These are phyloP conservation scores for Triops longicaudatus DNA, from an alignment of 1,140 invertebrate species.

Conservation along the genomic window DNA sequence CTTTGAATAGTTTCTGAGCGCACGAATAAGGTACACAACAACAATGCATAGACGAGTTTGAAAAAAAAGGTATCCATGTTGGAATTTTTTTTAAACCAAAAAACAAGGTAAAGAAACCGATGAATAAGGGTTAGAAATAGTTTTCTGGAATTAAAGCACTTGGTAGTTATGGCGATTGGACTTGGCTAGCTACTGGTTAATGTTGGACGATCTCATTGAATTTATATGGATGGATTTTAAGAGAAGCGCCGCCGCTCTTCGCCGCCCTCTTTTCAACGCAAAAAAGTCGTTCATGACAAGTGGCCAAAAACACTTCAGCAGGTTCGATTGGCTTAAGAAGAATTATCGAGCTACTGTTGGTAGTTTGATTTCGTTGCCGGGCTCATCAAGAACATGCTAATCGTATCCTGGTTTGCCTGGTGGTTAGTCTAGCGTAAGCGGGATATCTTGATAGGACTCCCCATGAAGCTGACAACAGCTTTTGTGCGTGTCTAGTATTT, in stretches of 20 bases:
- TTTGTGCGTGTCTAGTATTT: neutral
- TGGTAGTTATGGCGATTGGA: neutral
- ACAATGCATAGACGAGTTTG: too few species aligned
- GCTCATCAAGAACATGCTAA: conserved; percentile 13
- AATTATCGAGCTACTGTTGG: neutral
- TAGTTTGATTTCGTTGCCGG: neutral
- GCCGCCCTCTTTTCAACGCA: neutral
- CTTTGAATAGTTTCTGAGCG: too few species aligned
- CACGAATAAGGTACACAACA: too few species aligned
- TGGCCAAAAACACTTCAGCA: neutral
- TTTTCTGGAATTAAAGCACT: neutral
- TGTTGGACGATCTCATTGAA: neutral
- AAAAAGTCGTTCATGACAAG: neutral
- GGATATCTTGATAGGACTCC: conserved; percentile 2
- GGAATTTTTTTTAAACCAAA: too few species aligned
- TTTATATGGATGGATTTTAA: conserved; percentile 14
- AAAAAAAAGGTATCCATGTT: too few species aligned
- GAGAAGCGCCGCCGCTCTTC: neutral
- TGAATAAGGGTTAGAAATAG: neutral
- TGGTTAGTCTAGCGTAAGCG: neutral
- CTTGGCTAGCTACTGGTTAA: neutral
- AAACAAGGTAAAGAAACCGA: neutral
- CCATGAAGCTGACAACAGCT: neutral
- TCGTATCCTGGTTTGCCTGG: conserved; percentile 1
- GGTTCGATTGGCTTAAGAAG: neutral